Base-by-base conservation (phyloP, 2,888 invertebrate genomes). In the Baccha elongata region DNA sequence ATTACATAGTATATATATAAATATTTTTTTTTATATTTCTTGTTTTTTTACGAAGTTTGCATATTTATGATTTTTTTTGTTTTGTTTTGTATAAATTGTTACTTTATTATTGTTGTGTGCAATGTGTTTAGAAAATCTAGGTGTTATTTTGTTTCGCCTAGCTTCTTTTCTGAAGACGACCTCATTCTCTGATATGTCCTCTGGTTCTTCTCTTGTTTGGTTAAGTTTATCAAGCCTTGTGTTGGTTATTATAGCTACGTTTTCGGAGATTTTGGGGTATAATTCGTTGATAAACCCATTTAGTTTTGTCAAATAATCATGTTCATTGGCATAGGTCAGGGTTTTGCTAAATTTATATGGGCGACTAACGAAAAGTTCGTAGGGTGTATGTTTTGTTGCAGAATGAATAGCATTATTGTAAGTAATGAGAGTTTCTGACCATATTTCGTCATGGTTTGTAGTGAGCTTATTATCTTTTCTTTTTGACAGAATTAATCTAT, bases 31-130 rank as follows among this genome's bases (percentile, higher is more conserved):
- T 42, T 10, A 15, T 40, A 11, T 42, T 62, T 42, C 64, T 53
- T 13, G 50, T 65, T 72, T 79, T 26, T 26, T 26, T 26, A 4
- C 26, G 3, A 6, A 26, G 26, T 6, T 26, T 4, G n/a, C n/a
- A 15, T 13, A 29, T 37, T 81, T 85, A 35, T 79, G 73, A 1
- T 80, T 50, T 76, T 84, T 85, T 17, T 71, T 64, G 8, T 84
- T 75, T 29, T 76, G 21, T 2, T 35, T 53, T n/a, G 60, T 76
- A 13, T 26, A 13, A 11, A 76, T 60, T 15, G 62, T 69, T 23
- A 69, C 13, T 35, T 60, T 69, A 7, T 37, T 19, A 13, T 71
- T 53, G 21, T 53, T 64, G 29, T 42, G 11, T 6, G 50, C 48
- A 48, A 40, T n/a, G 26, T 79, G 79, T 19, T 72, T 72, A 23